These are phyloP conservation scores for Bugulina stolonifera DNA, from an alignment of 2,888 invertebrate species.

Conservation along the genomic window DNA sequence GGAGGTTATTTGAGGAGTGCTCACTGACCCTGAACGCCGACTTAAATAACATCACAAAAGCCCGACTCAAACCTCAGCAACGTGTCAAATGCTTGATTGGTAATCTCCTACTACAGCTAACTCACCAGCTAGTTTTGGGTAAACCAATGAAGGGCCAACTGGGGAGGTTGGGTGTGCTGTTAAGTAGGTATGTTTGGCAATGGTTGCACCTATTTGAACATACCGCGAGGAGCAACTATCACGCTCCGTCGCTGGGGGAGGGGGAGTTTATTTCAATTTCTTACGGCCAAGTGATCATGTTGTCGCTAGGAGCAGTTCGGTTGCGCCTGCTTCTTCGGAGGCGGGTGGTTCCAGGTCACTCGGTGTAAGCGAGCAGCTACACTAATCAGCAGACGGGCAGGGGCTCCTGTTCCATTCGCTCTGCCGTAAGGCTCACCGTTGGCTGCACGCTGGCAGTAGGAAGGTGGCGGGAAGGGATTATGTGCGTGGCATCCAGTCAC, in stretches of 20 bases:
- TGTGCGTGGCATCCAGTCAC: no score
- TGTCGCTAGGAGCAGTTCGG: no score
- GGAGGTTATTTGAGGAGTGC: background rate
- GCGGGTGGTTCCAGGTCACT: no score
- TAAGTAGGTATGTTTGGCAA: background rate
- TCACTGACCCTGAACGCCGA: background rate
- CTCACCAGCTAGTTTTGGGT: background rate
- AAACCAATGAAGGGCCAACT: conserved; percentile 6
- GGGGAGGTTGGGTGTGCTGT: background rate
- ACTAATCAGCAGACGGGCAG: no score
- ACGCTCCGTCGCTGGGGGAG: background rate
- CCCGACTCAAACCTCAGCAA: conserved; percentile 4
- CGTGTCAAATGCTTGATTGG: background rate
- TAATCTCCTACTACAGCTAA: background rate
- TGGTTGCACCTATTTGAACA: background rate
- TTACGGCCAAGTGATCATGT: no score
- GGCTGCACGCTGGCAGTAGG: no score
- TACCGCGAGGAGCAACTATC: background rate
- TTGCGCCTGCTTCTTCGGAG: no score
- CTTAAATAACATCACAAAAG: background rate
- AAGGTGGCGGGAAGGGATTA: no score
- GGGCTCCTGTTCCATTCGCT: no score
- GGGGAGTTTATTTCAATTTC: background rate
- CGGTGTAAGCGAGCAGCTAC: no score
- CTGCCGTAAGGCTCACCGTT: no score